Base-by-base conservation (phyloP, 2,113 vertebrate genomes). In the Cinclus mexicanus region DNA sequence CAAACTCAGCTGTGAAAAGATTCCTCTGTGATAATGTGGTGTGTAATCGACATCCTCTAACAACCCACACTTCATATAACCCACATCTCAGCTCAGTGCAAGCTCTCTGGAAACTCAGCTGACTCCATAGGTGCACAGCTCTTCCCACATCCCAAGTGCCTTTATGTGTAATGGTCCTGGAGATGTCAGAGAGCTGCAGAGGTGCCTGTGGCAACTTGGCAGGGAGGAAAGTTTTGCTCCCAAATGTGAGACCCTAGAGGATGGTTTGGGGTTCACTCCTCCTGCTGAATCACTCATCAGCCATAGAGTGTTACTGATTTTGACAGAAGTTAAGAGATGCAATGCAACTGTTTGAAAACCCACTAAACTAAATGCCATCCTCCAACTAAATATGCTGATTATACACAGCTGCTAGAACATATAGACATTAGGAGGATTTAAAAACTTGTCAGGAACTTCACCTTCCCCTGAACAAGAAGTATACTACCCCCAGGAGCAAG, bases 201-300 rank as follows among this genome's bases (percentile, higher is more conserved):
- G 44, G 31, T 1, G 1, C 47, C 25, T 2, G 2, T 4, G 10
- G 47, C 33, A 71, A 21, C 29, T 64, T 25, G 6, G 13, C 6
- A n/a, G 46, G 25, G 20, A 84, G 44, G 11, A 85, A 76, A 68
- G 49, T 64, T 5, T 1, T 75, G 11, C 24, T 90, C 52, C 50
- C 47, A 56, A 26, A 22, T 0, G 0, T 24, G 57, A 24, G n/a
- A 28, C 56, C 8, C 37, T 17, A 35, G 26, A 52, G 55, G 37
- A 76, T 87, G 46, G 23, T 39, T 42, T n/a, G 50, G 23, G 6
- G 11, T 28, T 81, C 29, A 10, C 11, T 69, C 26, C 46, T 85
- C 35, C 57, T 53, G 18, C 39, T 74, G 52, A 91, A 57, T 70
- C 2, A 41, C 50, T 83, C 13, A 50, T 44, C 31, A 46, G 24